Conservation (phyloP, 30 jellyfish, hydroid and myxozoan genomes). For the Sanderia malayensis region DNA sequence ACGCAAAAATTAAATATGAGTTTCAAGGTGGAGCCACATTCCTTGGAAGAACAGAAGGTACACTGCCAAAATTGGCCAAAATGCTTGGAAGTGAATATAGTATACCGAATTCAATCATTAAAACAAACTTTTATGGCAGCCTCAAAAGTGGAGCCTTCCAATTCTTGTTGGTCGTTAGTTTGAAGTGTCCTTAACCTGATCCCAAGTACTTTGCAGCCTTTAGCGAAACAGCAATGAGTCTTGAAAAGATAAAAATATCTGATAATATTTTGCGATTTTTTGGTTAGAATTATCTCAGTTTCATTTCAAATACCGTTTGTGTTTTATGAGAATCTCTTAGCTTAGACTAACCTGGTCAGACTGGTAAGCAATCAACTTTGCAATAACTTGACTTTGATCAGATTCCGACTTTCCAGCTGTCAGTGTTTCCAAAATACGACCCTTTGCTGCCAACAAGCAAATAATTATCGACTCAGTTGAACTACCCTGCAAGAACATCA, state of each 20-base stretch:
- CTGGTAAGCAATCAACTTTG: background rate
- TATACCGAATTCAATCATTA: too few species aligned
- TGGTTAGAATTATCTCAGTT: too few species aligned
- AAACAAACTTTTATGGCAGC: background rate
- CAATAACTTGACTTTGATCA: background rate
- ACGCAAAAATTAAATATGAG: too few species aligned
- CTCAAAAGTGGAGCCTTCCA: background rate
- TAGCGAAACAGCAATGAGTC: background rate
- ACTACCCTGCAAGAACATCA: too few species aligned
- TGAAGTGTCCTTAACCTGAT: background rate
- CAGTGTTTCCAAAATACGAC: background rate
- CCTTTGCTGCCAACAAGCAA: background rate
- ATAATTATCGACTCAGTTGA: background rate
- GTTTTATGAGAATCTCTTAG: too few species aligned
- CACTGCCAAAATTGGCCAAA: too few species aligned
- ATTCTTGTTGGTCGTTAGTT: background rate
- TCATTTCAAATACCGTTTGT: too few species aligned
- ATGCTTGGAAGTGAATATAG: too few species aligned
- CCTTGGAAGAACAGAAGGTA: too few species aligned
- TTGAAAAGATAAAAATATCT: background rate
- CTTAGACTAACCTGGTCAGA: background rate
- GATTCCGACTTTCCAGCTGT: background rate
- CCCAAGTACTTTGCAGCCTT: background rate
- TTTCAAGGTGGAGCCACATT: too few species aligned
- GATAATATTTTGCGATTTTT: too few species aligned